Percentiles rank a stretch among this genome's conserved stretches.
These are phyloP conservation scores for Diplolepis rosae DNA, from an alignment of 2,888 invertebrate genomes.

Conservation along the genomic window DNA sequence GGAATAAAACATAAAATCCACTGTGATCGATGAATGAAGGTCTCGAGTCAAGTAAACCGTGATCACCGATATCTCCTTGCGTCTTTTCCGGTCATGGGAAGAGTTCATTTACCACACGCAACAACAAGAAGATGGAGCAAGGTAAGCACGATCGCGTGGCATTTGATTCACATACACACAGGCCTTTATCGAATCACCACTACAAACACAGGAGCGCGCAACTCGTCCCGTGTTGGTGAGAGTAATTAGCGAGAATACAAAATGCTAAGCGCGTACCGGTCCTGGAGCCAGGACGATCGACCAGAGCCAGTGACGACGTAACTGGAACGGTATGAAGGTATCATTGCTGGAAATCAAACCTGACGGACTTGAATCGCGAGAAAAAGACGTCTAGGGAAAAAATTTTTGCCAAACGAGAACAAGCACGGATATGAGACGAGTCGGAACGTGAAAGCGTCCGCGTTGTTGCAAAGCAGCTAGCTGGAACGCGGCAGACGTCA, in stretches of 20 bases:
- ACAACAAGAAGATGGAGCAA: slow-evolving; percentile 35
- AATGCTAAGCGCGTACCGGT: slow-evolving; percentile 42
- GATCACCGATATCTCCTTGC: slow-evolving; percentile 30
- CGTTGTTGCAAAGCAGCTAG: slow-evolving; percentile 41
- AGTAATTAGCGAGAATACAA: slow-evolving; percentile 47
- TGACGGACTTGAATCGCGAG: slow-evolving; percentile 25
- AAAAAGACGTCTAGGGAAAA: slow-evolving; percentile 30
- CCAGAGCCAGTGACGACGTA: not conserved
- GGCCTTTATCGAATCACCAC: slow-evolving; percentile 21
- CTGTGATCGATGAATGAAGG: not conserved
- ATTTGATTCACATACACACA: slow-evolving; percentile 47
- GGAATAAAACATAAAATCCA: not conserved
- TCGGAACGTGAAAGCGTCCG: slow-evolving; percentile 17
- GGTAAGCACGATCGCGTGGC: slow-evolving; percentile 48
- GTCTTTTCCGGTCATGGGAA: slow-evolving; percentile 45
- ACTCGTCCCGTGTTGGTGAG: slow-evolving; percentile 39
- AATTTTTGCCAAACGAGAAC: slow-evolving; percentile 39
- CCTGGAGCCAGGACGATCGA: slow-evolving; percentile 31
- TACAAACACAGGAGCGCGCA: slow-evolving; percentile 34
- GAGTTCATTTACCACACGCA: slow-evolving; percentile 42
- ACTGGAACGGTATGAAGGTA: slow-evolving; percentile 25
- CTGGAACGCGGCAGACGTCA: slow-evolving; percentile 58
- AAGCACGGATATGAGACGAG: slow-evolving; percentile 38
- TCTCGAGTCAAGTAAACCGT: slow-evolving; percentile 27
- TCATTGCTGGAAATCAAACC: slow-evolving; percentile 25